Base-by-base conservation (phyloP, 1,140 invertebrate species). In the Drosophila kohkoa region DNA sequence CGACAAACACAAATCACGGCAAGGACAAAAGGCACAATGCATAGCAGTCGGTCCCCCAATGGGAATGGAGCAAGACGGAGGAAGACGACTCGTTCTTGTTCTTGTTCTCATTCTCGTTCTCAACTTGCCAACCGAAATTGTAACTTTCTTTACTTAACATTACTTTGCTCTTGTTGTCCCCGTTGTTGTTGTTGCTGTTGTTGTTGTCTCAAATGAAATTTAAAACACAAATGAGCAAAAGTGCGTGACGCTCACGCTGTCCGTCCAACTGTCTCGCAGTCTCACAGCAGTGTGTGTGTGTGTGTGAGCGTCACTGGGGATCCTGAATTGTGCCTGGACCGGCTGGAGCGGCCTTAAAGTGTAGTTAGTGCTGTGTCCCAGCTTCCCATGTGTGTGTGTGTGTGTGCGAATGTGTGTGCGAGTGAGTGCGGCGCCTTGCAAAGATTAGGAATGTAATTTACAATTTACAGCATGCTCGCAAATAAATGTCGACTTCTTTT, bases 401-500 rank as follows among this genome's bases (percentile, higher is more conserved):
- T 48, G 32, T 49, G 51, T 43, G 30, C 48, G n/a, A 15, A 38
- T 16, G 67, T 66, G 55, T 59, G 60, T 55, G 35, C 45, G 59
- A 63, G 69, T 67, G 41, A 57, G 75, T 74, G 71, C 20, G 43
- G 51, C 72, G 77, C 59, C 70, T 78, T 74, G 75, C 65, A 89
- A 85, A 88, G 85, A 88, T 88, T 88, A 88, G 85, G 81, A 89
- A 89, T 89, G 85, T 89, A 89, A 89, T 89, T 89, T 89, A 89
- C 85, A 89, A 89, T 89, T 89, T 89, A 89, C 86, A 89, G 88
- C 85, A 89, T 89, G 86, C 85, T 89, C 85, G 85, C 85, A 89
- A 89, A 89, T 89, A 89, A 89, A 89, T 89, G 85, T 89, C 85
- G 81, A 89, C 85, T 89, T 89, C 78, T 80, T 89, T 87, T 89